Base-by-base conservation (phyloP, 1,140 invertebrate species). In the Palaemon carinicauda region DNA sequence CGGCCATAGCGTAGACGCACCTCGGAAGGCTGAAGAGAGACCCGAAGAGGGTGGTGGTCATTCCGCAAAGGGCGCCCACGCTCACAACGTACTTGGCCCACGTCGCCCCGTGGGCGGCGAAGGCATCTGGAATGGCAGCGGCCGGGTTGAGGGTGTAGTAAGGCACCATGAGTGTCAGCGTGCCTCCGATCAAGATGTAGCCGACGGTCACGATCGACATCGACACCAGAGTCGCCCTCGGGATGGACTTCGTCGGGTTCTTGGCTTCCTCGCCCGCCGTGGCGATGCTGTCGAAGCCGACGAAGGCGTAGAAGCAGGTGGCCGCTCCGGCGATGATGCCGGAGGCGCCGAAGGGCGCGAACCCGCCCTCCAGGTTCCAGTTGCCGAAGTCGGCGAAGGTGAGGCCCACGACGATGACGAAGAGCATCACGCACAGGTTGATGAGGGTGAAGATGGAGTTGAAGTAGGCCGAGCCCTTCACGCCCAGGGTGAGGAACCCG, bases 41-140 rank as follows among this genome's bases (percentile, higher is more conserved):
- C 3, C 96, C 95, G 77, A 97, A 94, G 0, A 97, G 92, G 0
- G 96, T 96, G 0, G 92, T 93, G 0, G 96, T 97, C 95, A 98
- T 97, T 12, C 97, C 97, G 90, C 96, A 96, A 1, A 98, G 92
- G 0, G 97, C 96, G 12, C 97, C 97, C 3, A 98, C 93, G 0
- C 96, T 95, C 3, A 98, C 96, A 0, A 96, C 93, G 90, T 96
- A 96, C 92, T 96, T 97, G 0, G 96, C 96, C 96, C 96, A 98
- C 14, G 53, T 79, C 12, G 88, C 85, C 56, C 83, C 91, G 74
- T 91, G 90, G 19, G 93, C 92, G 0, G 94, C 94, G 90, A 98
- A 96, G 2, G 96, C 97, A 90, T 95, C 95, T 0, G 97, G 96
- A 74, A 98, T 92, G 5, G 97, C 96, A 19, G 97, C 96, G 41